Evolutionary conservation across 2,888 invertebrate species (phyloP), one percentile per base, ranked within the genome.

Genomic region (Gisinianus flammeolus): DNA sequence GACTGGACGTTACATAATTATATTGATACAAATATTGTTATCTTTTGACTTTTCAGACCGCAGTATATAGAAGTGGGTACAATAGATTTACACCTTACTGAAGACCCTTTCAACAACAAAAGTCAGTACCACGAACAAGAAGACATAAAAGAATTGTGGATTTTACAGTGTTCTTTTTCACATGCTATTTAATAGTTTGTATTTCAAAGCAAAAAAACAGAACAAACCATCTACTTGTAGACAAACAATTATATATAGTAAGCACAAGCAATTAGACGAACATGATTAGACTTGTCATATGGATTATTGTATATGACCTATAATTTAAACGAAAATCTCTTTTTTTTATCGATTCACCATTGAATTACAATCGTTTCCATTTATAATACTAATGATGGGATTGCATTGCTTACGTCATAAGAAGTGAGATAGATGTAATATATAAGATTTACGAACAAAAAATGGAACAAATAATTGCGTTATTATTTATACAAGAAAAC

Each of bases 1-100:
- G 5, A 64, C n/a, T 19, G 64, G 10, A 16, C 19, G 12, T 64
- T 28, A 64, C 19, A 24, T 64, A 33, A 66, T 66, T n/a, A 44
- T 10, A 44, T 44, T 44, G 8, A 16, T 10, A 6, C 6, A 44
- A 44, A 10, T 44, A 44, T 44, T 44, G 6, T 16, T 44, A 44
- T 44, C n/a, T 19, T 84, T 80, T 85, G 80, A 19, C 33, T 79
- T 90, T 90, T 58, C 90, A 95, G 95, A 93, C 95, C 87, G 94
- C 95, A 85, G 94, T 96, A 86, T 96, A 96, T 89, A 92, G 96
- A 89, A 94, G 95, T 88, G 94, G 95, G 86, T 96, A 95, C 91
- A 96, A 95, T 90, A 92, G 96, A 89, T 96, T 96, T 89, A 92
- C 96, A 88, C 96, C 96, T 86, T 96, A 96, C 89, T 96, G 91